Evolutionary conservation across 2,888 invertebrate species (phyloP).

Genomic region (Sceliomorpha sp.): DNA sequence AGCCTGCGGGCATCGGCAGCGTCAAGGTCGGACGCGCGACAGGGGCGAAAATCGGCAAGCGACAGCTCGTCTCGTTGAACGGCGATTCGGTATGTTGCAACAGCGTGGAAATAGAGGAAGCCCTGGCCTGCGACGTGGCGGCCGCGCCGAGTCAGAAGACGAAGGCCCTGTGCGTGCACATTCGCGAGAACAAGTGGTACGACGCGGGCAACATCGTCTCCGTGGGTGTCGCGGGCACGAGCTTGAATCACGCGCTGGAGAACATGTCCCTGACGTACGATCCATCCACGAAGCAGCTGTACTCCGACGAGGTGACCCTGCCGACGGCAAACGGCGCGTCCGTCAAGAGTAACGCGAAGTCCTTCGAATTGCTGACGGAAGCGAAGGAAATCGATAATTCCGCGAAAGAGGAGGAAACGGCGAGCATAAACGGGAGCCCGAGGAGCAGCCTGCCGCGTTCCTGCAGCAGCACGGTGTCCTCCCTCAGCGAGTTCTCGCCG

Average conservation of each 20-base stretch:
- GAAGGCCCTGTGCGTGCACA: conserved; percentile 73
- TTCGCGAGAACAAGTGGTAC: conserved; percentile 74
- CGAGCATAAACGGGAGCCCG: conserved; percentile 68
- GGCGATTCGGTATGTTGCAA: conserved; percentile 72
- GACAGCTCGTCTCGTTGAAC: conserved; percentile 72
- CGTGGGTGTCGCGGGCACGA: conserved; percentile 71
- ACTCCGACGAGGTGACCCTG: conserved; percentile 79
- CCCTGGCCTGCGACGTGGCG: conserved; percentile 71
- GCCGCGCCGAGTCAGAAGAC: conserved; percentile 63
- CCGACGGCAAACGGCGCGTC: conserved; percentile 23
- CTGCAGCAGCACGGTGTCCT: conserved; percentile 85
- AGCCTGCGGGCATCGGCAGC: conserved; percentile 34
- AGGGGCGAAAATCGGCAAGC: conserved; percentile 61
- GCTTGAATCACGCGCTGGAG: conserved; percentile 86
- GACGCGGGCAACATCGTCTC: conserved; percentile 73
- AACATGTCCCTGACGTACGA: conserved; percentile 88
- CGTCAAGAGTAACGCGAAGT: conserved; percentile 24
- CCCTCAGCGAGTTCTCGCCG: conserved; percentile 86
- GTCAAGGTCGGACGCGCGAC: conserved; percentile 28
- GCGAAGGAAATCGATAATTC: conserved; percentile 17
- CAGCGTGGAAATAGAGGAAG: conserved; percentile 70
- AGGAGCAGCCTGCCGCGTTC: conserved; percentile 70
- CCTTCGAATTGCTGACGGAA: conserved; percentile 15
- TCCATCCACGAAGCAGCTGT: conserved; percentile 87
- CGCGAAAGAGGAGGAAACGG: conserved; percentile 51